phyloP scores from a whole-genome alignment of 2,888 invertebrate species.

The Drosophila suboccidentalis region DNA sequence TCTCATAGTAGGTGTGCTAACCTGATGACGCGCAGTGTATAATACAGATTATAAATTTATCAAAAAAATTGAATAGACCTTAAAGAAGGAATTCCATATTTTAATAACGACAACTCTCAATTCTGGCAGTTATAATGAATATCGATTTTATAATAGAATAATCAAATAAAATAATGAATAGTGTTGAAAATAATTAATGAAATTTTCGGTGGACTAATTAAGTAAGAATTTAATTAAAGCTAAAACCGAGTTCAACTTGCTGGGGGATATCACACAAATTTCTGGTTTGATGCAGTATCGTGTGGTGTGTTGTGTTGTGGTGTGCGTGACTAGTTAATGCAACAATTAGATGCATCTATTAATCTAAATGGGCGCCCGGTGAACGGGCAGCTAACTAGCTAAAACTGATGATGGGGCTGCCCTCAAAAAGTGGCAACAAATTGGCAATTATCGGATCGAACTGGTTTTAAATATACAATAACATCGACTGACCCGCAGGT shows the following conservation, averaged over 20 bases:
- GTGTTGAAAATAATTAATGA: constrained; percentile 8
- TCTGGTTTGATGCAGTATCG: background rate
- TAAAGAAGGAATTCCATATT: too few species aligned
- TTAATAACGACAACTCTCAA: too few species aligned
- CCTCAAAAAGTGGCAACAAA: background rate
- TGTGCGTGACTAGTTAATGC: constrained; percentile 23
- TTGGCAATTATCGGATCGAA: constrained; percentile 27
- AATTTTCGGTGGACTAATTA: constrained; percentile 21
- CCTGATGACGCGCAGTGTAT: too few species aligned
- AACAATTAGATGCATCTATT: constrained; percentile 53
- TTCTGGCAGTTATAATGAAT: too few species aligned
- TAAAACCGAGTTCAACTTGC: background rate
- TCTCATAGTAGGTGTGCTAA: too few species aligned
- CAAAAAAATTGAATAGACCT: too few species aligned
- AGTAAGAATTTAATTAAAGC: constrained; percentile 16
- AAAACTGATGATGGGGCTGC: background rate
- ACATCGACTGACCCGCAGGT: constrained; percentile 15
- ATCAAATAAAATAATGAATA: background rate
- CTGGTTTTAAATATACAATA: constrained; percentile 28
- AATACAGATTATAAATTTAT: too few species aligned
- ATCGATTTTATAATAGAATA: background rate
- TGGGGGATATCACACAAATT: background rate
- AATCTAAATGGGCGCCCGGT: constrained; percentile 25
- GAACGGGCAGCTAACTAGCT: constrained; percentile 8
- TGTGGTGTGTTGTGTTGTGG: background rate